phyloP scores from a whole-genome alignment of 2,888 invertebrate genomes.

The Amblyjoppa fuscipennis region DNA sequence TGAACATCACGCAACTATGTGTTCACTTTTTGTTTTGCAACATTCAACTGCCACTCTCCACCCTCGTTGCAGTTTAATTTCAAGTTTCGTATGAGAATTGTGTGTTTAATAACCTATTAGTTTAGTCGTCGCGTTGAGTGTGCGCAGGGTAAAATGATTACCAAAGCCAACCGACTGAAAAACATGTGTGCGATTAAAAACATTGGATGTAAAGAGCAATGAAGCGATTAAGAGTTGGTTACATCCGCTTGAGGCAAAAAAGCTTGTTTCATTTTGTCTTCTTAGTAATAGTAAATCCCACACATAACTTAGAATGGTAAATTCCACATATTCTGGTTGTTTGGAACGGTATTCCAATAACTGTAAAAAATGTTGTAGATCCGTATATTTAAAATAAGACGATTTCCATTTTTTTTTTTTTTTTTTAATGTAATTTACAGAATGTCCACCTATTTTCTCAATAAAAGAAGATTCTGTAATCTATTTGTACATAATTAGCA shows the following conservation, averaged over 20 bases:
- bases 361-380: neutral
- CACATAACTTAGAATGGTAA: neutral
- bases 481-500: too few species aligned
- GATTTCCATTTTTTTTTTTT: too few species aligned
- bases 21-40: slow-evolving; percentile 8
- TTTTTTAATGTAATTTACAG: too few species aligned
- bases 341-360: neutral
- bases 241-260: neutral
- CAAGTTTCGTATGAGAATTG: neutral
- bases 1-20: neutral
- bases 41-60: slow-evolving; percentile 5
- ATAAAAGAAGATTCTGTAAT: too few species aligned
- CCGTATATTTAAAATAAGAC: neutral
- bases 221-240: neutral
- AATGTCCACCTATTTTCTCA: too few species aligned
- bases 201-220: neutral
- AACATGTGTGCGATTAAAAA: neutral
- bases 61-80: neutral
- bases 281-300: too few species aligned
- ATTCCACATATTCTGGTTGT: neutral
- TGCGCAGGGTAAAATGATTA: neutral
- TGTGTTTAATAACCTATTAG: neutral
- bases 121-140: neutral
- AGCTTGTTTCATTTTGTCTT: neutral
- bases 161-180: neutral